phyloP scores from a whole-genome alignment of 1,140 invertebrate species.

The Atta cephalotes region DNA sequence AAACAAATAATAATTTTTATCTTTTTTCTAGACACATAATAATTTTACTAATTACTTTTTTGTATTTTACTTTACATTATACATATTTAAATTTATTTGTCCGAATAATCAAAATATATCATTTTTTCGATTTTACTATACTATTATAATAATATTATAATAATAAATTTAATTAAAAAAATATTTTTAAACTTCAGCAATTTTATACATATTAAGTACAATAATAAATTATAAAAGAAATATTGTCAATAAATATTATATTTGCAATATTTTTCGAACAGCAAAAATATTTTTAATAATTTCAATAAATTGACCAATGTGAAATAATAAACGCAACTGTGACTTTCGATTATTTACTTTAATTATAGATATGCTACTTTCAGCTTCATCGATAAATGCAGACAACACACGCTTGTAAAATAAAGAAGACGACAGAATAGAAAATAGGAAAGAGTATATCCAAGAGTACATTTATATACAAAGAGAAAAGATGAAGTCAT shows the following conservation, averaged over 20 bases:
- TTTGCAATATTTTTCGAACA: not conserved
- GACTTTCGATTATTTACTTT: not conserved
- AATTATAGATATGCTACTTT: not conserved
- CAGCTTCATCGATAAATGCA: not conserved
- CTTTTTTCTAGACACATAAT: not conserved
- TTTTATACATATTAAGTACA: not conserved
- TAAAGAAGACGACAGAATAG: slow-evolving; percentile 14
- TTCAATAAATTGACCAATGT: not conserved
- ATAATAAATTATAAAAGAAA: not conserved
- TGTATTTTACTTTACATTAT: not conserved
- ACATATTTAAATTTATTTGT: not conserved
- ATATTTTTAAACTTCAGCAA: not conserved
- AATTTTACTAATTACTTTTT: slow-evolving; percentile 1
- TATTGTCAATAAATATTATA: not conserved
- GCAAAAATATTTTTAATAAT: not conserved
- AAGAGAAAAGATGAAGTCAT: slow-evolving; percentile 56
- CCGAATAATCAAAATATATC: not conserved
- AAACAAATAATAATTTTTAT: not conserved
- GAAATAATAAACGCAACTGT: too few species aligned
- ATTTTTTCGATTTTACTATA: not conserved
- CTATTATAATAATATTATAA: too few species aligned
- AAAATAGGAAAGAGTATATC: not conserved
- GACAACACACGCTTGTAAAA: not conserved
- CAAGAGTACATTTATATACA: slow-evolving; percentile 20
- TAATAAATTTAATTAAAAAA: not conserved